phyloP scores from a whole-genome alignment of 2,797 vertebrate species.

The Sebastes matsubarae region DNA sequence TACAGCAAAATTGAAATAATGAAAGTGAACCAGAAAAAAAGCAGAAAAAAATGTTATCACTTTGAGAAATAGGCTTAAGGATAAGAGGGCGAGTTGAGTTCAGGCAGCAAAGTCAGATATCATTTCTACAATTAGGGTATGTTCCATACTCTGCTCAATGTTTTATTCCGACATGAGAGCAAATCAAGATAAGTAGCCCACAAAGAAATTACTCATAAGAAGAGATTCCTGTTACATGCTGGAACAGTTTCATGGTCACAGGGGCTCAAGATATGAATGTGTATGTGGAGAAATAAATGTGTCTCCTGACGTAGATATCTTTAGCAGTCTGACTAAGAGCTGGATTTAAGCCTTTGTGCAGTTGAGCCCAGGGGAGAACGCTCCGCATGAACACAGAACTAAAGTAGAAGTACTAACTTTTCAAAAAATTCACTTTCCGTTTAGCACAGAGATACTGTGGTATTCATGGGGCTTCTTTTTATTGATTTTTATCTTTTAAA shows the following conservation, averaged over 20 bases:
- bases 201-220: conserved; percentile 54
- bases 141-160: conserved; percentile 31
- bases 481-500: neutral
- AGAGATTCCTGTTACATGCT: conserved; percentile 42
- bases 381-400: conserved; percentile 29
- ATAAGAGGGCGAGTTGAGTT: conserved; percentile 21
- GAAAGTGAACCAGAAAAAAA: conserved; percentile 41
- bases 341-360: conserved; percentile 46
- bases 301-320: conserved; percentile 59
- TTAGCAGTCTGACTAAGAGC: conserved; percentile 58
- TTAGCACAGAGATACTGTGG: neutral
- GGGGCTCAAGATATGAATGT: conserved; percentile 47
- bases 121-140: conserved; percentile 57
- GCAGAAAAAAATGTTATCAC: conserved; percentile 17
- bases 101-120: conserved; percentile 46
- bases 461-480: neutral
- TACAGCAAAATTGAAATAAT: conserved; percentile 60
- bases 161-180: conserved; percentile 52
- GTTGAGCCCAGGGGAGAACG: conserved; percentile 44
- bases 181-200: conserved; percentile 72
- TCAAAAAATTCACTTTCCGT: conserved; percentile 14
- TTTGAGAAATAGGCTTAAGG: conserved; percentile 49
- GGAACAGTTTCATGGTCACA: conserved; percentile 47
- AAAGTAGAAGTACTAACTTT: conserved; percentile 43
- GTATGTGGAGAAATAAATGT: conserved; percentile 36